Evolutionary conservation across 2,888 invertebrate species (phyloP), one percentile per base, ranked within the genome.

Genomic region (Lasioglossum lativentre): DNA sequence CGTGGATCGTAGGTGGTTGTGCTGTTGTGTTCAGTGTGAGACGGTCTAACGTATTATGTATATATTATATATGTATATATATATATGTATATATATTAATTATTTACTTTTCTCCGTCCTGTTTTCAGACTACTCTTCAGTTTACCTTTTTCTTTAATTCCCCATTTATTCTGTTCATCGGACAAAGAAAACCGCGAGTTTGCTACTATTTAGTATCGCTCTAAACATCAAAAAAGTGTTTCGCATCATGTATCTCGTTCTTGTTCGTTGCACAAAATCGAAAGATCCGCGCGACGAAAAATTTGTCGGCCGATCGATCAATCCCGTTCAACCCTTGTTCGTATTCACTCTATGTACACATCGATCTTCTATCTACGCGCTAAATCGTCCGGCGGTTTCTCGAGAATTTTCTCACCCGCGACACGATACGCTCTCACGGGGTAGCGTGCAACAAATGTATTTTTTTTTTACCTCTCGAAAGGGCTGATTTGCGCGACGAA

Each of bases 1-100:
- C 85, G 88, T 90, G 89, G 91, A 80, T 83, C 38, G 87, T 88
- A 77, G 81, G 80, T 86, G 75, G 78, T 83, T 90, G 91, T 92
- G 93, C 92, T 93, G 93, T 93, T 91, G 93, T 93, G 93, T 93
- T 93, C 93, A 92, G 93, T 93, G 93, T 93, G 92, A 93, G 93
- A 93, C 92, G 90, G 92, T 89, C 80, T 87, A 86, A 42, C 14
- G 14, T n/a, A n/a, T 34, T 34, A 10, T 70, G 71, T 68, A 75
- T 72, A 23, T n/a, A n/a, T n/a, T n/a, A n/a, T n/a, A n/a, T n/a
- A n/a, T n/a, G n/a, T n/a, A 6, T 47, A 23, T 47, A 47, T n/a
- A 52, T 34, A 66, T 66, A 66, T 70, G 12, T 70, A 40, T 80
- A 86, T 82, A 75, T 73, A 75, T 59, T 74, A 63, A 68, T 45